Base-by-base conservation (phyloP, 2,888 invertebrate species). In the Synanthedon formicaeformis region DNA sequence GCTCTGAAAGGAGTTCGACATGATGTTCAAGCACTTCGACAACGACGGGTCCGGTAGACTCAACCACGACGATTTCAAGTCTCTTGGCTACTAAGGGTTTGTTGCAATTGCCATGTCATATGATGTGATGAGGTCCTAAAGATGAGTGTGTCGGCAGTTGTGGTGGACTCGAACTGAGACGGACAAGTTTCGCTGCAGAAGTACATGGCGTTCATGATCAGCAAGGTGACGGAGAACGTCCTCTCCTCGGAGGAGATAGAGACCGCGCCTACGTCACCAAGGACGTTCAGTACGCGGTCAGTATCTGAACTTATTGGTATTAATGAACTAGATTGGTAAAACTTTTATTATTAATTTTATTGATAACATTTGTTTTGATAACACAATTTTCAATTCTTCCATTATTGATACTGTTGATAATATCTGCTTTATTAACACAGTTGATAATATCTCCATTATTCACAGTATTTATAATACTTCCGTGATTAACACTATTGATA, bases 21-120 rank as follows among this genome's bases (percentile, higher is more conserved):
- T 99, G 99, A 99, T 99, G 99, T 99, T 99, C 91, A 97, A 97
- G 82, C 99, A 99, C 88, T 99, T 99, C 87, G 99, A 99, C 91
- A 99, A 98, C 88, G 99, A 99, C 82, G 99, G 99, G 87, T 94
- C 96, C 54, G 99, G 99, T 12, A 94, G 96, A 63, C 91, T 99
- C 63, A 97, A 99, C 85, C 98, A 98, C 75, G 96, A 98, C 88
- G 99, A 99, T 88, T 99, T 99, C 90, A 99, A 99, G 89, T 98
- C 98, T 52, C 99, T 55, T 92, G n/a, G n/a, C n/a, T n/a, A n/a
- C n/a, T n/a, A n/a, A n/a, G n/a, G n/a, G n/a, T n/a, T n/a, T n/a
- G n/a, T n/a, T n/a, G n/a, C n/a, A n/a, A n/a, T 99, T 65, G 10
- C 34, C 34, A 34, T 34, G 34, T 34, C 6, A 12, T 13, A 13